These are phyloP conservation scores for Esox niger DNA, from an alignment of 2,113 vertebrate genomes.

Conservation along the genomic window DNA sequence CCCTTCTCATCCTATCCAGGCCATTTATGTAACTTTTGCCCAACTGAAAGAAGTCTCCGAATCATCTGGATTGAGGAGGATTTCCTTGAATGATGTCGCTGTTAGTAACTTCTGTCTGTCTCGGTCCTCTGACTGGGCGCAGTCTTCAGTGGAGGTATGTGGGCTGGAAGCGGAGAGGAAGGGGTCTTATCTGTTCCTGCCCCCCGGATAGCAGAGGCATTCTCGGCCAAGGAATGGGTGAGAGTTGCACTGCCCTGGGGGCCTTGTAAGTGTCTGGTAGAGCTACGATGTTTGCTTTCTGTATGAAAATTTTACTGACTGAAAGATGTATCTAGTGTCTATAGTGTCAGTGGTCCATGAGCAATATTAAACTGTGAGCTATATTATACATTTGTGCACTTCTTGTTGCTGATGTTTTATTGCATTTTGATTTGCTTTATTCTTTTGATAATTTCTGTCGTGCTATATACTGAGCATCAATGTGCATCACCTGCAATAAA, in stretches of 20 bases:
- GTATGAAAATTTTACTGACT: no score
- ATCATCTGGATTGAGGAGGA: constrained; percentile 26
- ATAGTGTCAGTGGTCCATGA: no score
- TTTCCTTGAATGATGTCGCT: constrained; percentile 9
- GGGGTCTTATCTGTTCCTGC: not conserved
- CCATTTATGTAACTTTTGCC: not conserved
- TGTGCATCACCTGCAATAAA: no score
- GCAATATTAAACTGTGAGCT: no score
- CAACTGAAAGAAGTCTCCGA: constrained; percentile 19
- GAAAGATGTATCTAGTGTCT: no score
- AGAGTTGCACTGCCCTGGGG: no score
- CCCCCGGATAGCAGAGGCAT: not conserved
- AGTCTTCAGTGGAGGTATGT: not conserved
- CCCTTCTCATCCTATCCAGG: constrained; percentile 7
- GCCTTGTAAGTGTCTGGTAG: no score
- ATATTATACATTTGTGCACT: no score
- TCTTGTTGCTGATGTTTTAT: not conserved
- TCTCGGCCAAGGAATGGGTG: no score
- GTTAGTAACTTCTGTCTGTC: not conserved
- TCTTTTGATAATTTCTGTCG: not conserved
- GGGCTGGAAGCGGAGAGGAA: no score
- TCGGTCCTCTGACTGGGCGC: not conserved
- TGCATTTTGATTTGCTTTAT: not conserved
- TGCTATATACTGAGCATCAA: no score
- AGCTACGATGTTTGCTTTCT: no score